Evolutionary conservation across 2,888 invertebrate genomes (phyloP).

Genomic region (Trisateles emortualis): DNA sequence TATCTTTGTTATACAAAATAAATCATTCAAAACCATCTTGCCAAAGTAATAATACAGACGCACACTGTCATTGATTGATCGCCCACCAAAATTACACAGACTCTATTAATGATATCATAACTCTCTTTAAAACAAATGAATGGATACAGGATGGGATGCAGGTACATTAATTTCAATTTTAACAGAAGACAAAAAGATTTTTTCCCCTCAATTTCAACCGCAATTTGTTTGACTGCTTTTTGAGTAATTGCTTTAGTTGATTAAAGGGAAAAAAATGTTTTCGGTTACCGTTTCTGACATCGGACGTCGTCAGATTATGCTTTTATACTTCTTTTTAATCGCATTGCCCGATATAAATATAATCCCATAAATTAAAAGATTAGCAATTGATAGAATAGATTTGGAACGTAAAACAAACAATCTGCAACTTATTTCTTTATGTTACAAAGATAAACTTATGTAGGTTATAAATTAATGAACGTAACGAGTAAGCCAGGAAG

Average conservation of each 20-base stretch:
- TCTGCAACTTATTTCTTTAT: too few species aligned
- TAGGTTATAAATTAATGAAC: too few species aligned
- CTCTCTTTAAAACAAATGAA: slow-evolving; percentile 44
- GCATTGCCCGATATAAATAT: too few species aligned
- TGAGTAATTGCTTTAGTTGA: slow-evolving; percentile 12
- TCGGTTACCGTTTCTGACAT: slow-evolving; percentile 2
- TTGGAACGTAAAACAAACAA: too few species aligned
- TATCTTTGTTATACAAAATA: slow-evolving; percentile 6
- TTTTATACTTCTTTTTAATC: neutral
- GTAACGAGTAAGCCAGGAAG: too few species aligned
- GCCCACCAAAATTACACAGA: slow-evolving; percentile 20
- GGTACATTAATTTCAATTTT: slow-evolving; percentile 49
- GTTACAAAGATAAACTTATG: too few species aligned
- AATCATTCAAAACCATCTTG: slow-evolving; percentile 16
- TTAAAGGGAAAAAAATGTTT: slow-evolving; percentile 2
- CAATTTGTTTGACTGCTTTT: slow-evolving; percentile 11
- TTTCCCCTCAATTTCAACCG: neutral
- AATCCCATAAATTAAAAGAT: neutral
- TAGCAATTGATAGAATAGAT: too few species aligned
- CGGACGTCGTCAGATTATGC: neutral
- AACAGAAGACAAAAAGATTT: slow-evolving; percentile 7
- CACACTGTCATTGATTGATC: slow-evolving; percentile 48
- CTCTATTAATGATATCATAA: slow-evolving; percentile 27
- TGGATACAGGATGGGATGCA: slow-evolving; percentile 27
- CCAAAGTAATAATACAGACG: slow-evolving; percentile 19